Conservation (phyloP, 1,140 invertebrate species). For the Megathymus violae region DNA sequence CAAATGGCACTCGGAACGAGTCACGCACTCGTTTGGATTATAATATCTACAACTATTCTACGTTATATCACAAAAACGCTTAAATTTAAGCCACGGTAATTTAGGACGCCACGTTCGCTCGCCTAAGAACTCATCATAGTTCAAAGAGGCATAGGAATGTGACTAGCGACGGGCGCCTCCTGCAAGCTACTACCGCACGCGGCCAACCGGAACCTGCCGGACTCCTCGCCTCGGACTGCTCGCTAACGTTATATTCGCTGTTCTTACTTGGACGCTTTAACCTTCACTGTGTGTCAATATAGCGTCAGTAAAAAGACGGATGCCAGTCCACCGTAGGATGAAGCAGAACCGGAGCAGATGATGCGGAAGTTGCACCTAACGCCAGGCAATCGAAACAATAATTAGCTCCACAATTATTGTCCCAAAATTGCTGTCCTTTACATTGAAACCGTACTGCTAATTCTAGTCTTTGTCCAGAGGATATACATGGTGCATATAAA, state of each 20-base stretch:
- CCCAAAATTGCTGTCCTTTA: constrained; percentile 94
- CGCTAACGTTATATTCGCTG: constrained; percentile 42
- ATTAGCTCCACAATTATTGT: constrained; percentile 93
- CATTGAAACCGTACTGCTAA: constrained; percentile 93
- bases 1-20: constrained; percentile 79
- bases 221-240: constrained; percentile 40
- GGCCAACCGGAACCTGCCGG: constrained; percentile 41
- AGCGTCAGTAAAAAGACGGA: constrained; percentile 78
- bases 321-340: constrained; percentile 77
- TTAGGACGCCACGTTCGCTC: constrained; percentile 53
- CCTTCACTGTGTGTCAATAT: constrained; percentile 27
- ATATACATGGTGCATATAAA: constrained; percentile 88
- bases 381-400: constrained; percentile 93
- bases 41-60: constrained; percentile 72
- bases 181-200: constrained; percentile 36
- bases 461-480: constrained; percentile 89
- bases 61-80: constrained; percentile 80
- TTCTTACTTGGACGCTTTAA: constrained; percentile 40
- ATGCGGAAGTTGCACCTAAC: constrained; percentile 52
- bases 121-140: constrained; percentile 50
- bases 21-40: constrained; percentile 58
- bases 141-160: constrained; percentile 64
- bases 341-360: constrained; percentile 50
- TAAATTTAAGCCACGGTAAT: constrained; percentile 67
- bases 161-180: constrained; percentile 50